A percentile compares a stretch with the other conserved stretches of the same genome.
Evolutionary conservation across 1,140 invertebrate genomes (phyloP).

Genomic region (Babylonia areolata): DNA sequence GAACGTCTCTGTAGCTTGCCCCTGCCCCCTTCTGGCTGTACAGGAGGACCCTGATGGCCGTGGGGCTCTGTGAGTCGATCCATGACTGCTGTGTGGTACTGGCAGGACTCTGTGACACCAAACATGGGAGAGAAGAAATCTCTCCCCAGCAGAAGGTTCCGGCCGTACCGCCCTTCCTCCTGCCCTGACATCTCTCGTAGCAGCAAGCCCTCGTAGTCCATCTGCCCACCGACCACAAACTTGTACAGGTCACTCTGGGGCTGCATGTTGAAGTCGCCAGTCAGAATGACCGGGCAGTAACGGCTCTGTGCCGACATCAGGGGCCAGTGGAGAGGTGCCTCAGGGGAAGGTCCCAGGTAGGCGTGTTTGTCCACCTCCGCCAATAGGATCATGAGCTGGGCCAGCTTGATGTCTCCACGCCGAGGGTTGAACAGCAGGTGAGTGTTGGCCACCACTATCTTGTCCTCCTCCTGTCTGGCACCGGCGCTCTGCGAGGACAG

Average conservation of each 20-base stretch:
- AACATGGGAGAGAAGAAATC: constrained; percentile 78
- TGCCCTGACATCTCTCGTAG: constrained; percentile 71
- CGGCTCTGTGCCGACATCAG: background rate
- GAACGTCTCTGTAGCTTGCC: background rate
- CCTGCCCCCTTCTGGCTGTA: background rate
- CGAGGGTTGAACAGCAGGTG: constrained; percentile 95
- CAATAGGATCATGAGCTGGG: constrained; percentile 86
- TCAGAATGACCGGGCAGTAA: constrained; percentile 87
- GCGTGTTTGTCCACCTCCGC: constrained; percentile 84
- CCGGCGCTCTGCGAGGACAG: background rate
- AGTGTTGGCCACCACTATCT: constrained; percentile 90
- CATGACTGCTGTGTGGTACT: constrained; percentile 76
- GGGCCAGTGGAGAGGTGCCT: background rate
- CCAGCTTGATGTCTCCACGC: constrained; percentile 90
- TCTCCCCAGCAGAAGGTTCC: constrained; percentile 44
- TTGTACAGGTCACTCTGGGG: constrained; percentile 84
- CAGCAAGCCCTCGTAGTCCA: constrained; percentile 78
- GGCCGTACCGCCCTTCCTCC: constrained; percentile 47
- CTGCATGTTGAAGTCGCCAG: constrained; percentile 92
- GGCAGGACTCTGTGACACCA: constrained; percentile 82
- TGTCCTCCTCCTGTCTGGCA: constrained; percentile 21
- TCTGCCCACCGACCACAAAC: constrained; percentile 82
- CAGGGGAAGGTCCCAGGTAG: constrained; percentile 29
- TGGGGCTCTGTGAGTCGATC: background rate
- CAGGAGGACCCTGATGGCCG: background rate